Conservation (phyloP, 2,888 invertebrate genomes). For the Synergus japonicus region DNA sequence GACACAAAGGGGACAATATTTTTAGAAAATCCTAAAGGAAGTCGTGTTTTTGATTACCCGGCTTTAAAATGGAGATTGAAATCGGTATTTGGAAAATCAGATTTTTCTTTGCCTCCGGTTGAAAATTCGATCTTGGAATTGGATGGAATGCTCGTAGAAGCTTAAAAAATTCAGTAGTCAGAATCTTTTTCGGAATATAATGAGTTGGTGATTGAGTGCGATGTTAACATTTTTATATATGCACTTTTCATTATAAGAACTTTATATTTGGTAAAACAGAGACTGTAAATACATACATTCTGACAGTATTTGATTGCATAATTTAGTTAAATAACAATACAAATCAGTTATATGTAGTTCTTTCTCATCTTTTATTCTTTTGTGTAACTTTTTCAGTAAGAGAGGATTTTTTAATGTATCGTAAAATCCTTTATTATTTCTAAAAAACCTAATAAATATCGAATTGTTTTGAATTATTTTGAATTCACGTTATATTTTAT, state of each 20-base stretch:
- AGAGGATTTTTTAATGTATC: too few relatives aligned
- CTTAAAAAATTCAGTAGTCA: slow-evolving; percentile 17
- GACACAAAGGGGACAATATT: slow-evolving; percentile 80
- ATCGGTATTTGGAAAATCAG: slow-evolving; percentile 46
- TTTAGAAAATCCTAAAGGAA: slow-evolving; percentile 84
- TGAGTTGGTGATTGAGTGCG: not conserved
- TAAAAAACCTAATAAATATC: too few relatives aligned
- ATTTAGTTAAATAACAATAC: slow-evolving; percentile 3
- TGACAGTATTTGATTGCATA: slow-evolving; percentile 43
- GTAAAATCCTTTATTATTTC: too few relatives aligned
- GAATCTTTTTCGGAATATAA: not conserved
- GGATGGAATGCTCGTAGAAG: slow-evolving; percentile 45
- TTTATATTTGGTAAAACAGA: not conserved
- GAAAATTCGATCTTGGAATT: slow-evolving; percentile 39
- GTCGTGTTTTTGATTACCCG: slow-evolving; percentile 53
- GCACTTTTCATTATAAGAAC: not conserved
- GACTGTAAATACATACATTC: slow-evolving; percentile 44
- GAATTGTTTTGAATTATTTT: too few relatives aligned
- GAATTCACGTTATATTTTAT: too few relatives aligned
- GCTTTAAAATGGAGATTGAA: slow-evolving; percentile 53
- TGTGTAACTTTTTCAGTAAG: not conserved
- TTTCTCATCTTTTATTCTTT: not conserved
- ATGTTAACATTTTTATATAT: not conserved
- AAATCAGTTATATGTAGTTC: not conserved
- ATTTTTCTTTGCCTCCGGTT: slow-evolving; percentile 44